A percentile compares a stretch with the other conserved stretches of the same genome.
Conservation (phyloP, 2,113 vertebrate genomes). For the Urocolius indicus region DNA sequence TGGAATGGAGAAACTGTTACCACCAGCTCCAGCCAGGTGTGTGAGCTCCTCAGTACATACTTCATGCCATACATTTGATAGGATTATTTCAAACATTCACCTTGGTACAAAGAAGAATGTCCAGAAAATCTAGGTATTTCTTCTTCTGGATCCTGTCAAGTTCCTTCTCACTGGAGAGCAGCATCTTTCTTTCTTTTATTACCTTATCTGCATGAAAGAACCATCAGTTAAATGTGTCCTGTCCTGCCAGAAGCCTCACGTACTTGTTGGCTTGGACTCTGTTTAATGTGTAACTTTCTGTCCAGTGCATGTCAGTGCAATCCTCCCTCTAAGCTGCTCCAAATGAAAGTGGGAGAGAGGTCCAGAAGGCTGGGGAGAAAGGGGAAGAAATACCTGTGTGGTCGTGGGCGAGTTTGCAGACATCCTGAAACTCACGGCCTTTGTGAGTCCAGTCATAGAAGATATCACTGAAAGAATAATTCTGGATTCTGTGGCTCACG, state of each 20-base stretch:
- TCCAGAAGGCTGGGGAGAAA: not conserved
- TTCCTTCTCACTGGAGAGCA: conserved; percentile 73
- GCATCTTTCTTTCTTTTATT: conserved; percentile 81
- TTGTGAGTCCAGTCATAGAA: conserved; percentile 80
- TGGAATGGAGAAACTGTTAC: not conserved
- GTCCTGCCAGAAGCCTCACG: not conserved
- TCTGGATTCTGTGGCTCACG: conserved; percentile 53
- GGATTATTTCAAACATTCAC: conserved; percentile 74
- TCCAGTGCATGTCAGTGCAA: not conserved
- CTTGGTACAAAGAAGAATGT: conserved; percentile 87
- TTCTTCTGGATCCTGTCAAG: conserved; percentile 72
- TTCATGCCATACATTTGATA: not conserved
- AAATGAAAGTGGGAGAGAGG: not conserved
- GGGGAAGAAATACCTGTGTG: conserved; percentile 80
- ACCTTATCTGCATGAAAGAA: conserved; percentile 66
- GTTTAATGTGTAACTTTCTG: not conserved
- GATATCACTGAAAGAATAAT: conserved; percentile 75
- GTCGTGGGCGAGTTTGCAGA: conserved; percentile 71
- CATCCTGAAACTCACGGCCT: conserved; percentile 73
- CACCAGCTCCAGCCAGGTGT: conserved; percentile 67
- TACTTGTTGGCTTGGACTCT: not conserved
- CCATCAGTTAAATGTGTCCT: not conserved
- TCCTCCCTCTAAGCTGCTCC: not conserved
- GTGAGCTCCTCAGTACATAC: not conserved
- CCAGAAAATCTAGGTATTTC: conserved; percentile 86